Conservation (phyloP, 2,113 vertebrate species). For the Tragelaphus strepsiceros region DNA sequence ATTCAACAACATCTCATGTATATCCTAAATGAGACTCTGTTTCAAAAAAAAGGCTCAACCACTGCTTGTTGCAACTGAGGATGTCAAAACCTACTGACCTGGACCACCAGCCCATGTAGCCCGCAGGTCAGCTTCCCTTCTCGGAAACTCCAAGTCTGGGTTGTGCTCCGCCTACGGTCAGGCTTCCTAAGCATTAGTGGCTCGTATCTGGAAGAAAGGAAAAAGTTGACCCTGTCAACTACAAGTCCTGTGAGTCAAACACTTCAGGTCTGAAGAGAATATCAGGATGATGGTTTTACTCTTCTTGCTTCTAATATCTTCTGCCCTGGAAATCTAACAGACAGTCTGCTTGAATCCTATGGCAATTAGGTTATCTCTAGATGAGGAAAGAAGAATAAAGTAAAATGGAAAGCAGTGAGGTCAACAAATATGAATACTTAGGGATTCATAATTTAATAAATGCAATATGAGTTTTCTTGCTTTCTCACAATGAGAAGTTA, state of each 20-base stretch:
- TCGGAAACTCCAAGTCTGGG: conserved; percentile 95
- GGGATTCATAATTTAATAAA: neutral
- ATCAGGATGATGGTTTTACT: neutral
- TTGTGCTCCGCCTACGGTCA: conserved; percentile 91
- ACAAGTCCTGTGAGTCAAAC: neutral
- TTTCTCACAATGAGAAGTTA: neutral
- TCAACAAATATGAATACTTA: neutral
- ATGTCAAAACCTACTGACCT: conserved; percentile 78
- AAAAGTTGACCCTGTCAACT: too few relatives aligned
- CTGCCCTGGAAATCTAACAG: neutral
- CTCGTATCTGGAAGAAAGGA: conserved; percentile 84
- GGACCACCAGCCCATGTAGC: conserved; percentile 92
- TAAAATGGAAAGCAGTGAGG: neutral
- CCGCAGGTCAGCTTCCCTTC: conserved; percentile 93
- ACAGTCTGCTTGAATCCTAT: neutral
- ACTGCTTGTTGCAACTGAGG: too few relatives aligned
- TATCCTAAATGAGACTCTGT: neutral
- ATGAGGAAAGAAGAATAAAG: neutral
- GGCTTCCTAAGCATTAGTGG: conserved; percentile 94
- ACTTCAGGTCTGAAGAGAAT: neutral
- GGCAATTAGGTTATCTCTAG: neutral
- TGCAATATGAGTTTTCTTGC: neutral
- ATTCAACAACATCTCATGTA: neutral
- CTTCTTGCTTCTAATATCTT: neutral
- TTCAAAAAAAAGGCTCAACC: neutral